Evolutionary conservation across 2,888 invertebrate species (phyloP).

Genomic region (Nudaria mundana): DNA sequence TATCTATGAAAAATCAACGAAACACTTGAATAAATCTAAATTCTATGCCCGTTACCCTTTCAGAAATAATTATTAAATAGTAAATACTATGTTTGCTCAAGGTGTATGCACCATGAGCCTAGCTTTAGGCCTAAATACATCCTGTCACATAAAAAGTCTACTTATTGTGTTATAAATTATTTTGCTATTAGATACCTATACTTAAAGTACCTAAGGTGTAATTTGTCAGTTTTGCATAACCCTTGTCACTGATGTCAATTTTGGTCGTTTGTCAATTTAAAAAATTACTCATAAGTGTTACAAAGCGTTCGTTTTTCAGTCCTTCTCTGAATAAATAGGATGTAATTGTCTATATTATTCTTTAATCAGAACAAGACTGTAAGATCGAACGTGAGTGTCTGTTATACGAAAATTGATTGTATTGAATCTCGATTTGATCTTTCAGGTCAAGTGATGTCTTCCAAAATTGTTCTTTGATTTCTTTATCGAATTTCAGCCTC

Average conservation of each 20-base stretch:
- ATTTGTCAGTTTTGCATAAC: too few relatives aligned
- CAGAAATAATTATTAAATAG: conserved; percentile 14
- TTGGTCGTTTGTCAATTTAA: conserved; percentile 44
- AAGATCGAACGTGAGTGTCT: conserved; percentile 28
- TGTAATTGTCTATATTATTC: too few relatives aligned
- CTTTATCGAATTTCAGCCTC: conserved; percentile 1
- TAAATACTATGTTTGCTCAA: conserved; percentile 38
- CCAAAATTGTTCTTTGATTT: conserved; percentile 34
- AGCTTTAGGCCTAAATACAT: conserved; percentile 18
- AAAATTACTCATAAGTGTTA: conserved; percentile 17
- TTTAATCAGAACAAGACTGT: conserved; percentile 35
- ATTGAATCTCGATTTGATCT: conserved; percentile 26
- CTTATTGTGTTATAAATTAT: background rate
- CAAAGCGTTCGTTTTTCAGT: conserved; percentile 26
- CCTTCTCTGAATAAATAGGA: conserved; percentile 17
- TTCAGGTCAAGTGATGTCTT: conserved; percentile 45
- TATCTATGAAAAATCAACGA: conserved; percentile 45
- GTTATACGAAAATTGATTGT: conserved; percentile 16
- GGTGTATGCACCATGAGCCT: conserved; percentile 15
- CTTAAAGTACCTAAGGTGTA: too few relatives aligned
- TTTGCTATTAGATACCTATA: background rate
- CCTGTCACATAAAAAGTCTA: conserved; percentile 12
- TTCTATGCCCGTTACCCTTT: conserved; percentile 33
- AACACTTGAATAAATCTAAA: conserved; percentile 27
- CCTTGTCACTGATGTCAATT: conserved; percentile 37